Percentiles rank a stretch among this genome's conserved stretches.
Conservation (phyloP, 2,888 invertebrate species). For the Ichneumoninae sp. region DNA sequence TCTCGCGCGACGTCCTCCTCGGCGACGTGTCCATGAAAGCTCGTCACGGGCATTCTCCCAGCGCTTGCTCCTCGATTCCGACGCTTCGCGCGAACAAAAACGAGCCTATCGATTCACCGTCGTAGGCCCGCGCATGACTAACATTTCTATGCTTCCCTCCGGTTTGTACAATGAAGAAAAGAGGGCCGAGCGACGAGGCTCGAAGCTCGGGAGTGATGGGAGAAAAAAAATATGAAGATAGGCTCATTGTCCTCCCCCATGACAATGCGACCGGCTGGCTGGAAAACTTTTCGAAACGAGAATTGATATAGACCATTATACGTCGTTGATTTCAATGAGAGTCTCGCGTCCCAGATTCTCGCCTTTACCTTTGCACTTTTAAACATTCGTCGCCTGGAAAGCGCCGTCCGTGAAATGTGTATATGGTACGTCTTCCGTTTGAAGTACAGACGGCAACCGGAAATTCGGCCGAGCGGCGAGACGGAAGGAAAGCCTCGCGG, state of each 20-base stretch:
- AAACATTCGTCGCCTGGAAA: background rate
- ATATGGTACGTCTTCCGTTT: background rate
- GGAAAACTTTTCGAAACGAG: constrained; percentile 40
- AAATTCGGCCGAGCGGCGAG: background rate
- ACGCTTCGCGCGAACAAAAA: constrained; percentile 12
- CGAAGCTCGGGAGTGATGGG: constrained; percentile 22
- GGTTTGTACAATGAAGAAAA: constrained; percentile 8
- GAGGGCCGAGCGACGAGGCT: constrained; percentile 1
- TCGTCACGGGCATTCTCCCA: background rate
- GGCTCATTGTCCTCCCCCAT: constrained; percentile 27
- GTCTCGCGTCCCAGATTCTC: constrained; percentile 25
- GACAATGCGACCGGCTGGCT: constrained; percentile 41
- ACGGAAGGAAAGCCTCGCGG: background rate
- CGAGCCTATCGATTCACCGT: constrained; percentile 23
- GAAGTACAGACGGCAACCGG: background rate
- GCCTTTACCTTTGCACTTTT: constrained; percentile 5
- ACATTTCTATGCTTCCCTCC: constrained; percentile 7
- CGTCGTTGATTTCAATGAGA: constrained; percentile 27
- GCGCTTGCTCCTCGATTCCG: background rate
- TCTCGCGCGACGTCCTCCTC: background rate
- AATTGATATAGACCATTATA: constrained; percentile 52
- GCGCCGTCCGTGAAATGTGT: background rate
- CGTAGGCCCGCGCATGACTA: background rate
- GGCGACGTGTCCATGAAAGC: background rate
- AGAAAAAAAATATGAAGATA: constrained; percentile 12